Conservation (phyloP, 1,140 invertebrate genomes). For the Lycorma delicatula region DNA sequence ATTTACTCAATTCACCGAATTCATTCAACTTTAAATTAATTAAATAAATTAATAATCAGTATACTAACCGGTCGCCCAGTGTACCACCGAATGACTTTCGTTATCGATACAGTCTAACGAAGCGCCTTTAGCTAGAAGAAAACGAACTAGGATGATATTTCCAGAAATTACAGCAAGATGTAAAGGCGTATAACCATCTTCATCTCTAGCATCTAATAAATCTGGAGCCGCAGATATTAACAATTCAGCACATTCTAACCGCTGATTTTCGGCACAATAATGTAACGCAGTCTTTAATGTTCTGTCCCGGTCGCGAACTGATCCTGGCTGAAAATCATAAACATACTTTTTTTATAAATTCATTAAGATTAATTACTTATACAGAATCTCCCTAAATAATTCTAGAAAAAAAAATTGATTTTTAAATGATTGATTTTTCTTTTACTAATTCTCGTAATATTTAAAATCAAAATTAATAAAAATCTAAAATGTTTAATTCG, state of each 20-base stretch:
- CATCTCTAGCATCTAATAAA: slow-evolving; percentile 71
- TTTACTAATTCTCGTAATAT: no score
- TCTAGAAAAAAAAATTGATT: no score
- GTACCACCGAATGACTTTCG: slow-evolving; percentile 91
- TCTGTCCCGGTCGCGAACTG: slow-evolving; percentile 59
- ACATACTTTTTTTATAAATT: background rate
- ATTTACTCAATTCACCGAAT: background rate
- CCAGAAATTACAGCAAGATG: slow-evolving; percentile 90
- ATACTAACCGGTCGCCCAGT: slow-evolving; percentile 89
- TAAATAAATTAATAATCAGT: background rate
- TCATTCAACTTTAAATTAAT: background rate
- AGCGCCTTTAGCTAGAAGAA: slow-evolving; percentile 69
- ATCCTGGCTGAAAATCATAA: slow-evolving; percentile 44
- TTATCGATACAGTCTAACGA: slow-evolving; percentile 83
- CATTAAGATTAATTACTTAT: no score
- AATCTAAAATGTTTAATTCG: no score
- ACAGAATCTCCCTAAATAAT: no score
- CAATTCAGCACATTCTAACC: slow-evolving; percentile 54
- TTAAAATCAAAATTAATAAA: no score
- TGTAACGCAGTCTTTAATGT: slow-evolving; percentile 82
- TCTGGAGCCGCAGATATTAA: slow-evolving; percentile 66
- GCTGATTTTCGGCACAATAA: slow-evolving; percentile 73
- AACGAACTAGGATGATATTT: slow-evolving; percentile 70
- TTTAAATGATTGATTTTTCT: no score
- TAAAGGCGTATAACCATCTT: slow-evolving; percentile 87